Base-by-base conservation (phyloP, 2,888 invertebrate species). In the Deroplatys truncata region DNA sequence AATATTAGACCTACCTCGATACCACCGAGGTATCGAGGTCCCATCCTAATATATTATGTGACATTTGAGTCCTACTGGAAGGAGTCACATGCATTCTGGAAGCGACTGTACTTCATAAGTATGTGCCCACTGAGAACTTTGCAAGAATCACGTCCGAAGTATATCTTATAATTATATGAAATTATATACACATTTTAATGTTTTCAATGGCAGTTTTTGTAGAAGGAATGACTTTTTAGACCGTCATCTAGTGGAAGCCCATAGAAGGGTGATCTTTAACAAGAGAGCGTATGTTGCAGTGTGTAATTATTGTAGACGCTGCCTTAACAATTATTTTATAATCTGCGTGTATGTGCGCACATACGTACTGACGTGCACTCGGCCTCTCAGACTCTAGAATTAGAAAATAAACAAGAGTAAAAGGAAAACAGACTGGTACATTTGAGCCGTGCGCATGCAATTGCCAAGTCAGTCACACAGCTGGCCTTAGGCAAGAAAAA, bases 121-220 rank as follows among this genome's bases (percentile, higher is more conserved):
- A 43, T 43, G 43, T 43, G 13, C 43, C 43, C 43, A 43, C 43
- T 72, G 25, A 72, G 25, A 72, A 72, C 56, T 20, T 72, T 72
- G 56, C 56, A 72, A 72, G 56, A 72, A 72, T 72, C 56, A 72
- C 56, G 56, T 72, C 25, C 56, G 56, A 72, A 16, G 56, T 25
- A 72, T 16, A 16, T 72, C 56, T 72, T 72, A 35, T 87, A 87
- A 87, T 87, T 87, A 35, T 87, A 87, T 87, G 56, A 83, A 87
- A 87, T 87, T 87, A 87, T 83, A 83, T 87, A 82, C 87, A 82
- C 43, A 83, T 87, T 87, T 87, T 87, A 83, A 87, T 87, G 82
- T 82, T 87, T 87, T 87, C 13, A 9, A 25, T 72, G 56, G 56
- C 56, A 72, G 56, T 72, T 72, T 72, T 72, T 72, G 56, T 25